Conservation (phyloP, 1,140 invertebrate genomes). For the Cheumatopsyche charites region DNA sequence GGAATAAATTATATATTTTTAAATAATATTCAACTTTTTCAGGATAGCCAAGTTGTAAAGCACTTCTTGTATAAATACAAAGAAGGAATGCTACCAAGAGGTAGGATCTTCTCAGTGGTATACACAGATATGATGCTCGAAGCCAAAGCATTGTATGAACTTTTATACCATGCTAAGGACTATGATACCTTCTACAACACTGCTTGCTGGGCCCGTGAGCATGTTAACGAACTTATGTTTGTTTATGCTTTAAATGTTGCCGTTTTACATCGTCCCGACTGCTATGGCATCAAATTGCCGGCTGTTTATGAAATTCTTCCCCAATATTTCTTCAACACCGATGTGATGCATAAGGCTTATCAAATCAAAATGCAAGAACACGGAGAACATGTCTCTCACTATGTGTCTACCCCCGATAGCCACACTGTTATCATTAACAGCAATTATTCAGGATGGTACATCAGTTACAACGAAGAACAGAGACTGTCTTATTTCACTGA, state of each 20-base stretch:
- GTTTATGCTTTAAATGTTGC: slow-evolving; percentile 67
- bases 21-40: slow-evolving; percentile 33
- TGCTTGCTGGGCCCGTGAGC: slow-evolving; percentile 67
- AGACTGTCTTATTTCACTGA: slow-evolving; percentile 75
- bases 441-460: slow-evolving; percentile 64
- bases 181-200: slow-evolving; percentile 65
- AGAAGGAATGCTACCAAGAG: slow-evolving; percentile 62
- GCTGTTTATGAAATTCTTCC: slow-evolving; percentile 73
- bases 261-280: slow-evolving; percentile 66
- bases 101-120: slow-evolving; percentile 68
- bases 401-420: slow-evolving; percentile 55
- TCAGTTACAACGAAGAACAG: slow-evolving; percentile 58
- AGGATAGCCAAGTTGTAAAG: slow-evolving; percentile 66
- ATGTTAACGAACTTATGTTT: slow-evolving; percentile 70
- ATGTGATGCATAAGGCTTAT: slow-evolving; percentile 66
- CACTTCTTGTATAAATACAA: slow-evolving; percentile 65
- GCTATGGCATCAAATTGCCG: slow-evolving; percentile 65
- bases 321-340: slow-evolving; percentile 66
- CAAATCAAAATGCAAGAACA: slow-evolving; percentile 62
- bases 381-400: slow-evolving; percentile 53
- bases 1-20: background rate
- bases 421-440: slow-evolving; percentile 58
- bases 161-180: slow-evolving; percentile 73
- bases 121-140: slow-evolving; percentile 68
- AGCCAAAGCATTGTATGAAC: slow-evolving; percentile 68